These are phyloP conservation scores for Andrena haemorrhoa DNA, from an alignment of 2,888 invertebrate species.

Conservation along the genomic window DNA sequence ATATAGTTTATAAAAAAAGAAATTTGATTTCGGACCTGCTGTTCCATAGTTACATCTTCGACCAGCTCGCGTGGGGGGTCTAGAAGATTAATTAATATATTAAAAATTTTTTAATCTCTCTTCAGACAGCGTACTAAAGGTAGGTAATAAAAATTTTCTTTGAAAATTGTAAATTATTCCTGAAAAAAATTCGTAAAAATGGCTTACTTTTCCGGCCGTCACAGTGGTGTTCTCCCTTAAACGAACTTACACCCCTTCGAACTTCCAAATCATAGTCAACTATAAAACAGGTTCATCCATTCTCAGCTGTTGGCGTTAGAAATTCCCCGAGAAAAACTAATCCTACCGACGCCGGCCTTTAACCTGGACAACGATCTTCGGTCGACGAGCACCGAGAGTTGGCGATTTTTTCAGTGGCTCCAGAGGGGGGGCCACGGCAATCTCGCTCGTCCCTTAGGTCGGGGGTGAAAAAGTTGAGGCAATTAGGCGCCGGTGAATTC, in stretches of 20 bases:
- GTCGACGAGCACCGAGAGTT: background rate
- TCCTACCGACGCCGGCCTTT: background rate
- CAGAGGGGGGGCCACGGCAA: background rate
- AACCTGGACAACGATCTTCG: background rate
- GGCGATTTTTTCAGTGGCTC: background rate
- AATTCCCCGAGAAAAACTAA: background rate
- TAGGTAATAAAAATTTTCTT: too few relatives aligned
- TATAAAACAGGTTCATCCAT: background rate
- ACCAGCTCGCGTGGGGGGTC: too few relatives aligned
- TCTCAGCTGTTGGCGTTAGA: background rate
- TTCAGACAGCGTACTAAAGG: too few relatives aligned
- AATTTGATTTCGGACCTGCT: too few relatives aligned
- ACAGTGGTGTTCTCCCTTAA: too few relatives aligned
- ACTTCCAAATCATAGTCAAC: background rate
- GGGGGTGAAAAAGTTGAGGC: constrained; percentile 19
- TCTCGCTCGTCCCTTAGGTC: background rate
- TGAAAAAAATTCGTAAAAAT: too few relatives aligned
- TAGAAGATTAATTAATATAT: too few relatives aligned
- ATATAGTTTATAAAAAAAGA: too few relatives aligned
- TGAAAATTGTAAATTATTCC: too few relatives aligned
- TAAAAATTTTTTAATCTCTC: too few relatives aligned
- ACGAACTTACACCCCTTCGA: background rate
- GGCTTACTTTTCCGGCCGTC: too few relatives aligned
- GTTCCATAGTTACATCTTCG: too few relatives aligned
- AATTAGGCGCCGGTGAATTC: constrained; percentile 31